Conservation (phyloP, 2,113 vertebrate genomes). For the Aptenodytes forsteri region DNA sequence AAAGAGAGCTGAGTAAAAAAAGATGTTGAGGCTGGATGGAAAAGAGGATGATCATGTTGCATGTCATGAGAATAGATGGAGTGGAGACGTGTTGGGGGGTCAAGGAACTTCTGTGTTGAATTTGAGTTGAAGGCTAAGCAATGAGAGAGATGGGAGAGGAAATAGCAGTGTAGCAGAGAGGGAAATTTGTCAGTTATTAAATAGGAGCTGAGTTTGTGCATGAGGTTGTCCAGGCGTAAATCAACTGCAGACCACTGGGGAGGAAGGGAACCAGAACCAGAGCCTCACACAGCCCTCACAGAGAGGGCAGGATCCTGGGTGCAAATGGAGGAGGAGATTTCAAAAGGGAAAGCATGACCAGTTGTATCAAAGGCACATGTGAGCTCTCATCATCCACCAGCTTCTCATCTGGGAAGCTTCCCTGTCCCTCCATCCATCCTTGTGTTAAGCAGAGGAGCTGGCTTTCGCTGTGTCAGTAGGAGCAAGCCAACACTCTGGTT, state of each 20-base stretch:
- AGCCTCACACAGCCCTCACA: background rate
- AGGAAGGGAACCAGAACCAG: background rate
- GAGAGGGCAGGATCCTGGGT: background rate
- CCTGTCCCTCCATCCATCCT: background rate
- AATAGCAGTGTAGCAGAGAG: background rate
- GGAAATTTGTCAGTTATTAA: constrained; percentile 47
- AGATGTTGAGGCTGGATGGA: background rate
- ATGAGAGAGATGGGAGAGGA: background rate
- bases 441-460: background rate
- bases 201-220: background rate
- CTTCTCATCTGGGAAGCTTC: background rate
- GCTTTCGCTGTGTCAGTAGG: background rate
- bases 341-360: background rate
- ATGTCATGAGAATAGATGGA: background rate
- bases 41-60: background rate
- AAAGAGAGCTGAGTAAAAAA: background rate
- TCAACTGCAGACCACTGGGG: background rate
- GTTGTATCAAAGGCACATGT: background rate
- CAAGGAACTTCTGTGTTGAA: background rate
- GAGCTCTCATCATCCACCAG: background rate
- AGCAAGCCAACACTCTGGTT: background rate
- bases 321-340: background rate
- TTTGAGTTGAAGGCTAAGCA: background rate
- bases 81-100: background rate
- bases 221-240: background rate